Percentiles rank a stretch among this genome's conserved stretches.
These are phyloP conservation scores for Thunnus thynnus DNA, from an alignment of 2,113 vertebrate species.

Conservation along the genomic window DNA sequence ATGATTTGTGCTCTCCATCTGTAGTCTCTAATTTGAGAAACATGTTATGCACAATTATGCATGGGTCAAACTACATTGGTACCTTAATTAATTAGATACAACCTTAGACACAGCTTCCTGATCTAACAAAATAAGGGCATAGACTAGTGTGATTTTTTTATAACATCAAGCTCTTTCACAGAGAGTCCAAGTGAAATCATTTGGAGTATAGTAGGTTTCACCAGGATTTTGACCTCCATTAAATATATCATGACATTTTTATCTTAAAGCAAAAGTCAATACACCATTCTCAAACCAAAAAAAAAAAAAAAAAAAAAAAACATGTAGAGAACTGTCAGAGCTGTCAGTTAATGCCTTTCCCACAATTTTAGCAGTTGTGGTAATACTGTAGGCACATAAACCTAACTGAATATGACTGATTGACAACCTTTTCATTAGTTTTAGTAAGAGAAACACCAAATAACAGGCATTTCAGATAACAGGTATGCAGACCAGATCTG, in stretches of 20 bases:
- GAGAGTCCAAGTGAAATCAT: background rate
- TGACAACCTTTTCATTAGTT: too few species aligned
- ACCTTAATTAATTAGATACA: slow-evolving; percentile 21
- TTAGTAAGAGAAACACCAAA: too few species aligned
- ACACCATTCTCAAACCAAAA: background rate
- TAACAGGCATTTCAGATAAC: background rate
- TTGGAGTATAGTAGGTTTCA: background rate
- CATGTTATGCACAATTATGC: slow-evolving; percentile 21
- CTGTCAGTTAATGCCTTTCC: background rate
- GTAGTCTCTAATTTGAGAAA: slow-evolving; percentile 24
- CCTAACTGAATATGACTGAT: too few species aligned
- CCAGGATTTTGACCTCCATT: background rate
- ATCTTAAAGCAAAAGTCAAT: background rate
- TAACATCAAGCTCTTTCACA: background rate
- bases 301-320: too few species aligned
- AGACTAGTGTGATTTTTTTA: too few species aligned
- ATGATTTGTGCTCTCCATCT: slow-evolving; percentile 30
- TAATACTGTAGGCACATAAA: background rate
- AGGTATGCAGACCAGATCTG: background rate
- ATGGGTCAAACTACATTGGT: slow-evolving; percentile 17
- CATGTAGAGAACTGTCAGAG: background rate
- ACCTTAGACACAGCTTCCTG: slow-evolving; percentile 1
- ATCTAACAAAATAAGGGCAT: background rate
- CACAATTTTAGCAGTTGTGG: background rate
- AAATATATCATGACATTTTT: background rate